Evolutionary conservation across 2,797 vertebrate genomes (phyloP).

Genomic region (Lepus oiostolus): DNA sequence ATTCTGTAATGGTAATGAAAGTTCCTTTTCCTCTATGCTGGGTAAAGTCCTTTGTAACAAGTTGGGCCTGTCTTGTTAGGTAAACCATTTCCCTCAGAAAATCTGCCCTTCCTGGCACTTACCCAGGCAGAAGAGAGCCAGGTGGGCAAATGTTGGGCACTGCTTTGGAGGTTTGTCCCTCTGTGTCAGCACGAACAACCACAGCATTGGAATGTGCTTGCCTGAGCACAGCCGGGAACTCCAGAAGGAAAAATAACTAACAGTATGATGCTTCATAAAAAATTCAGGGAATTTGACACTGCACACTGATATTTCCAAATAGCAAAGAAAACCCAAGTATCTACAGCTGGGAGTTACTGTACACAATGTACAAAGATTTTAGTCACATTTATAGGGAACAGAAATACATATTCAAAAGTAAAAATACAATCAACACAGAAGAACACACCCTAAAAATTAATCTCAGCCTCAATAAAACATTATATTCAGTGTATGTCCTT

Average conservation of each 20-base stretch:
- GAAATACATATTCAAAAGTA: background rate
- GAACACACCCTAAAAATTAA: background rate
- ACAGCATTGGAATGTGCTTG: background rate
- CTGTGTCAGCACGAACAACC: background rate
- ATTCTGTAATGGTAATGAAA: rapidly evolving
- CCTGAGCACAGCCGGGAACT: background rate
- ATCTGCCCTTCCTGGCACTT: background rate
- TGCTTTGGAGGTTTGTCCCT: background rate
- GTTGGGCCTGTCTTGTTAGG: background rate
- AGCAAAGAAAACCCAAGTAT: slow-evolving; percentile 1
- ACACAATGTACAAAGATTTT: background rate
- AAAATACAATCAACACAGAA: background rate
- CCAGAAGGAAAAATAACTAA: background rate
- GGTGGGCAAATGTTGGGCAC: background rate
- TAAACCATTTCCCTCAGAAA: background rate
- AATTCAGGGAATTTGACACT: background rate
- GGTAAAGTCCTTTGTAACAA: background rate
- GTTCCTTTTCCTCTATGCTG: background rate
- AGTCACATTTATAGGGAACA: background rate
- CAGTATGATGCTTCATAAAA: background rate
- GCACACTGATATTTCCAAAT: background rate
- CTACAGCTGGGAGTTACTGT: background rate
- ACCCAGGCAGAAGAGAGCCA: background rate
- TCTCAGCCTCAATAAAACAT: background rate
- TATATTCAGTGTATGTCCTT: background rate